A percentile compares a stretch with the other conserved stretches of the same genome.
phyloP scores from a whole-genome alignment of 1,140 invertebrate genomes.

The Brachionus paranguensis region DNA sequence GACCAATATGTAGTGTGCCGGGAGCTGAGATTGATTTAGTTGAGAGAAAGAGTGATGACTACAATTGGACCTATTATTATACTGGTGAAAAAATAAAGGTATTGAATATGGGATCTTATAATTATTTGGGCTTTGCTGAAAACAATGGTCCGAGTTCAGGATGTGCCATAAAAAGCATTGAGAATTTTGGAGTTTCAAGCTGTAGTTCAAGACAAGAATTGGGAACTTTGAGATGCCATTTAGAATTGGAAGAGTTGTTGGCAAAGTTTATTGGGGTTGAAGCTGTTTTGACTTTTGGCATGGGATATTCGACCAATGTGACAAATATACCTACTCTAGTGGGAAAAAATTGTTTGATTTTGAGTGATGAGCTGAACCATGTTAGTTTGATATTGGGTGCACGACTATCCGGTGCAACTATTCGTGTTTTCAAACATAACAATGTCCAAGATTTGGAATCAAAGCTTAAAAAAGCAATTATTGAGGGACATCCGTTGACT shows the following conservation, averaged over 20 bases:
- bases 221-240: conserved; percentile 4
- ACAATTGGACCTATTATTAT: conserved; percentile 60
- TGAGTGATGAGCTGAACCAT: conserved; percentile 95
- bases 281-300: conserved; percentile 87
- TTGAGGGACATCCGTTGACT: conserved; percentile 71
- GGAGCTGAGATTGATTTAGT: conserved; percentile 78
- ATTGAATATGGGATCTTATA: conserved; percentile 61
- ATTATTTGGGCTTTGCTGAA: conserved; percentile 61
- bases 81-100: conserved; percentile 51
- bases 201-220: conserved; percentile 28
- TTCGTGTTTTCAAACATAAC: conserved; percentile 79
- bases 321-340: conserved; percentile 82
- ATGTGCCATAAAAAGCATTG: conserved; percentile 48
- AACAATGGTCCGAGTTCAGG: conserved; percentile 55
- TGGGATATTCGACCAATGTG: conserved; percentile 97
- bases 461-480: conserved; percentile 68
- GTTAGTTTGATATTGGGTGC: conserved; percentile 89
- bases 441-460: conserved; percentile 77
- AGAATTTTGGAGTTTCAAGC: conserved; percentile 52
- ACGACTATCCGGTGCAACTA: conserved; percentile 75
- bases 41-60: conserved; percentile 74
- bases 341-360: conserved; percentile 68
- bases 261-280: conserved; percentile 87
- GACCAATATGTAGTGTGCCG: conserved; percentile 82
- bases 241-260: conserved; percentile 73